phyloP scores from a whole-genome alignment of 2,888 invertebrate species.

The Agonopterix arenella region DNA sequence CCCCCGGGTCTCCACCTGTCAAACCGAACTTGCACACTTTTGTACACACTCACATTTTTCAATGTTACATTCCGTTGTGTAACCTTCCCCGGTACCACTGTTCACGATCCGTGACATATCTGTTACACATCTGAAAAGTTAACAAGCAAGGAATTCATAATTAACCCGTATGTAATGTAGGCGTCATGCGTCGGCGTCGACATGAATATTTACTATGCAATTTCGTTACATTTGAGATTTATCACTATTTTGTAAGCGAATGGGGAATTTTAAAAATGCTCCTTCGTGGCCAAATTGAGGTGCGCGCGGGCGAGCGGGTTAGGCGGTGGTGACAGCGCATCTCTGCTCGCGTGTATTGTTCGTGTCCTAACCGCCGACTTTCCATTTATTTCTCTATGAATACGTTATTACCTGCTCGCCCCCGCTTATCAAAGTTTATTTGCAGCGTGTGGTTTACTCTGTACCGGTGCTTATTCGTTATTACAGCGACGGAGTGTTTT shows the following conservation, averaged over 20 bases:
- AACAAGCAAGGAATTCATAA: constrained; percentile 59
- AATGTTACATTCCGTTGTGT: constrained; percentile 34
- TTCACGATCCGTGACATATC: constrained; percentile 29
- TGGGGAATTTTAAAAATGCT: constrained; percentile 58
- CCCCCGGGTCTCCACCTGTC: constrained; percentile 51
- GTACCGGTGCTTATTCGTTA: constrained; percentile 76
- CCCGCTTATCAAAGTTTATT: constrained; percentile 77
- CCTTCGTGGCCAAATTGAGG: constrained; percentile 57
- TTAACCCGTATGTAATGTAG: constrained; percentile 40
- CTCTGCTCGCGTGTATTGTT: constrained; percentile 66
- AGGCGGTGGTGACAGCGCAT: constrained; percentile 61
- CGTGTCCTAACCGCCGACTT: constrained; percentile 74
- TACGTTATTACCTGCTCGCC: constrained; percentile 77
- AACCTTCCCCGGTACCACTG: constrained; percentile 21
- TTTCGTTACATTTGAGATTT: constrained; percentile 63
- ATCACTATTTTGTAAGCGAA: constrained; percentile 52
- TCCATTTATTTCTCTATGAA: constrained; percentile 78
- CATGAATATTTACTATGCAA: constrained; percentile 71
- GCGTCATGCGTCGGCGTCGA: constrained; percentile 41
- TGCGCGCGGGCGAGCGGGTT: constrained; percentile 32
- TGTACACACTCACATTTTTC: constrained; percentile 46
- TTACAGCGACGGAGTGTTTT: constrained; percentile 75
- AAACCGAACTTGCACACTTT: constrained; percentile 51
- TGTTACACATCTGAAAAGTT: constrained; percentile 52
- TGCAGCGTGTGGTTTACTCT: constrained; percentile 76